Conservation (phyloP, 1,140 invertebrate species). For the Alviniconcha marisindica region DNA sequence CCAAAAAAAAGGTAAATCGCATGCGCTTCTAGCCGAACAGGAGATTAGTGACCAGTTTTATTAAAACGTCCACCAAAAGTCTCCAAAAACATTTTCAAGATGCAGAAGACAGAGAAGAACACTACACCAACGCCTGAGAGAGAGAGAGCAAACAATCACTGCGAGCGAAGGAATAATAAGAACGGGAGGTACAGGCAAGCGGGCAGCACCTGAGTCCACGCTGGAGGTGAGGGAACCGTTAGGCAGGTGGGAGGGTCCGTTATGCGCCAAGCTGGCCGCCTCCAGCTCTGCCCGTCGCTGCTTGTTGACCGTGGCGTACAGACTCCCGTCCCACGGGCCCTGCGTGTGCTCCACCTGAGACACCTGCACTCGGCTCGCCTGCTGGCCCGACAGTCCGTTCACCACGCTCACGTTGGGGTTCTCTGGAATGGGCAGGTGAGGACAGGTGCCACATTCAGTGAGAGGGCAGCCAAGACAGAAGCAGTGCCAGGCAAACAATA, state of each 20-base stretch:
- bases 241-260: slow-evolving; percentile 53
- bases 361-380: slow-evolving; percentile 47
- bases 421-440: slow-evolving; percentile 37
- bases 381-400: slow-evolving; percentile 34
- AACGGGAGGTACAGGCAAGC: slow-evolving; percentile 40
- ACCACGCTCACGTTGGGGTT: slow-evolving; percentile 16
- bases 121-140: background rate
- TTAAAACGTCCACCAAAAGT: too few relatives aligned
- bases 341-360: slow-evolving; percentile 80
- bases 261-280: slow-evolving; percentile 45
- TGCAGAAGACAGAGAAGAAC: background rate
- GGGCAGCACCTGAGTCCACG: slow-evolving; percentile 68
- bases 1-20: too few relatives aligned
- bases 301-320: slow-evolving; percentile 84
- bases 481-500: slow-evolving; percentile 36
- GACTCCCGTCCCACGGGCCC: slow-evolving; percentile 90
- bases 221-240: slow-evolving; percentile 62
- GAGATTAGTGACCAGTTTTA: too few relatives aligned
- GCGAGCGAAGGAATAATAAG: background rate
- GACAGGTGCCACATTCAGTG: slow-evolving; percentile 10
- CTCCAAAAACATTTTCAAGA: too few relatives aligned
- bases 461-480: slow-evolving; percentile 35
- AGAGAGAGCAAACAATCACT: background rate
- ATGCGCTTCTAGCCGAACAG: too few relatives aligned
- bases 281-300: slow-evolving; percentile 36